phyloP scores from a whole-genome alignment of 2,113 vertebrate species.

The Cyphomyrus discorhynchus region DNA sequence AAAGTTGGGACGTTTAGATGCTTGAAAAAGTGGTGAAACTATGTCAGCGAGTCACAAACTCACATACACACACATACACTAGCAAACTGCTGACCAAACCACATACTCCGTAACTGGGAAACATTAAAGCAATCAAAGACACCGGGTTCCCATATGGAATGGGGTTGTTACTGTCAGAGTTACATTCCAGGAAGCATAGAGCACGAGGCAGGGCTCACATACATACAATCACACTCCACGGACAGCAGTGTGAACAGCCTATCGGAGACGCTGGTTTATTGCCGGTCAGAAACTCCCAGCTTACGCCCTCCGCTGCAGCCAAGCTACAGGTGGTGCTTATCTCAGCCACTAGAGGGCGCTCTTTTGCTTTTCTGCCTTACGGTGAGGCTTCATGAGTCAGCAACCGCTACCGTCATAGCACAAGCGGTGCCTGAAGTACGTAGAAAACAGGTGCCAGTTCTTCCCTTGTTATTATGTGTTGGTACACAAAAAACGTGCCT shows the following conservation, averaged over 20 bases:
- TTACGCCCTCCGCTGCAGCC: background rate
- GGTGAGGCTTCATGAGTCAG: background rate
- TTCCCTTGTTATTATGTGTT: background rate
- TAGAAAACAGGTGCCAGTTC: background rate
- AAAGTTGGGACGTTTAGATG: background rate
- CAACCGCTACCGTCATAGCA: background rate
- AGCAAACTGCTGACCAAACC: background rate
- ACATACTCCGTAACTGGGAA: background rate
- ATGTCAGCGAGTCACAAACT: background rate
- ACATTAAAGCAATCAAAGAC: background rate
- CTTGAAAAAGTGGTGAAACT: background rate
- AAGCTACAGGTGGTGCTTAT: background rate
- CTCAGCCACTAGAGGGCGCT: background rate
- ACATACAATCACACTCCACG: background rate
- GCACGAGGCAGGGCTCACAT: background rate
- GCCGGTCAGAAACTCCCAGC: background rate
- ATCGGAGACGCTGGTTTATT: background rate
- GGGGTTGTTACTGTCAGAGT: background rate
- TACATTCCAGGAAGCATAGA: background rate
- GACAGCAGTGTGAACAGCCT: background rate
- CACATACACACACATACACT: background rate
- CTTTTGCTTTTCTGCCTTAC: background rate
- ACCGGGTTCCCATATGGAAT: background rate
- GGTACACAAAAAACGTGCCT: background rate
- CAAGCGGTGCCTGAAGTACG: background rate